A percentile compares a stretch with the other conserved stretches of the same genome.
Conservation (phyloP, 2,888 invertebrate genomes). For the Cheilosia variabilis region DNA sequence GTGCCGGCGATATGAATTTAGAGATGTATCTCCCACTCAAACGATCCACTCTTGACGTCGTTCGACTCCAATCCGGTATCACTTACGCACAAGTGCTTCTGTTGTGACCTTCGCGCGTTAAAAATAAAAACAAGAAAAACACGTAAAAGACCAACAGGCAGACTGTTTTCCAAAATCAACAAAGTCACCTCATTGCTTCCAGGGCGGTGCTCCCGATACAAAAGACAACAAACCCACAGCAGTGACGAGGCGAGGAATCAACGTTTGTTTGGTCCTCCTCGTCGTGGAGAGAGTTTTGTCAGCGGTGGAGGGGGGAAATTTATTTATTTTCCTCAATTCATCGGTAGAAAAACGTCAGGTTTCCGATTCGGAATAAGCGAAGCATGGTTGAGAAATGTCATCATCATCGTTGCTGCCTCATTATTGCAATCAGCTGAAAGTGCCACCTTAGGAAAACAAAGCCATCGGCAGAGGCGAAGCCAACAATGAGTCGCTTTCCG, state of each 20-base stretch:
- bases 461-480: conserved; percentile 50
- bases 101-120: conserved; percentile 36
- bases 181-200: conserved; percentile 41
- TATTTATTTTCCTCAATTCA: conserved; percentile 49
- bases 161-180: conserved; percentile 56
- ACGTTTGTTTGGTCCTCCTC: conserved; percentile 58
- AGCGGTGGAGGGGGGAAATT: neutral
- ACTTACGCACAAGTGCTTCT: conserved; percentile 22
- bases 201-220: conserved; percentile 29
- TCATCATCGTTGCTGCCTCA: conserved; percentile 71
- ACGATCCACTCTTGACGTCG: neutral
- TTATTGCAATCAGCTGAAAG: conserved; percentile 74
- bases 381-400: conserved; percentile 68
- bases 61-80: conserved; percentile 18
- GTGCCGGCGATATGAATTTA: conserved; percentile 33
- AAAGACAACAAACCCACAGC: conserved; percentile 45
- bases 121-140: neutral
- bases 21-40: neutral
- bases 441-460: conserved; percentile 73
- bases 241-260: conserved; percentile 35
- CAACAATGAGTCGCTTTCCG: conserved; percentile 32
- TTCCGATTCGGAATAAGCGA: conserved; percentile 30
- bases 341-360: conserved; percentile 36
- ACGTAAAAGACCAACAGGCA: conserved; percentile 34
- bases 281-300: conserved; percentile 40